Evolutionary conservation across 1,140 invertebrate genomes (phyloP), one percentile per base, ranked within the genome.

Genomic region (Luehdorfia chinensis): DNA sequence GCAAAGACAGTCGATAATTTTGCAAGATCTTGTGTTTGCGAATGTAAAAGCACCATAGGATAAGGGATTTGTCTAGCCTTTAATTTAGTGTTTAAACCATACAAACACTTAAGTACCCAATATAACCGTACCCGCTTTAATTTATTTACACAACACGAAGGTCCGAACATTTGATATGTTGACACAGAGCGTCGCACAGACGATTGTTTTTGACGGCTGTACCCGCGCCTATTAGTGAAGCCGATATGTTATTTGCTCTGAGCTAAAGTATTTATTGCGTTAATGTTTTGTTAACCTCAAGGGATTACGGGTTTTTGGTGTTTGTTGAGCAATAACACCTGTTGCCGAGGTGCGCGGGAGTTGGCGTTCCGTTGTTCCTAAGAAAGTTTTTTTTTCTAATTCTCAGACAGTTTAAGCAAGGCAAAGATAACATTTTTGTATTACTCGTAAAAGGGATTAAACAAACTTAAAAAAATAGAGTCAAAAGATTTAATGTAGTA

Each of bases 231-330:
- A 83, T 83, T 80, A 80, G 70, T 74, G 49, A 62, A 63, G 59
- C 49, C 49, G 21, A 56, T 63, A 49, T 37, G 21, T 25, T 68
- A 58, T 84, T 80, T 80, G 55, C 55, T 59, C 37, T 55, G 32
- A 44, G 50, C 69, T 69, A 74, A 77, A 80, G 66, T 73, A 75
- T 78, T 75, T 78, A 78, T 83, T 76, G 75, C 73, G 75, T 59
- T 66, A 60, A 53, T 80, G 75, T 84, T 80, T 65, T 80, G 58
- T 77, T 84, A 84, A 84, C 79, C 76, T 84, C 75, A 77, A 70
- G 68, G 59, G 69, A 80, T 73, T 74, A 84, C 76, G 69, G 74
- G 79, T 84, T 84, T 76, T 68, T 65, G 43, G 41, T 84, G 66
- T 84, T 84, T 84, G 75, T 73, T 49, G 64, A 84, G 75, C 68